These are phyloP conservation scores for Syncerus caffer DNA, from an alignment of 2,797 vertebrate genomes.

Conservation along the genomic window DNA sequence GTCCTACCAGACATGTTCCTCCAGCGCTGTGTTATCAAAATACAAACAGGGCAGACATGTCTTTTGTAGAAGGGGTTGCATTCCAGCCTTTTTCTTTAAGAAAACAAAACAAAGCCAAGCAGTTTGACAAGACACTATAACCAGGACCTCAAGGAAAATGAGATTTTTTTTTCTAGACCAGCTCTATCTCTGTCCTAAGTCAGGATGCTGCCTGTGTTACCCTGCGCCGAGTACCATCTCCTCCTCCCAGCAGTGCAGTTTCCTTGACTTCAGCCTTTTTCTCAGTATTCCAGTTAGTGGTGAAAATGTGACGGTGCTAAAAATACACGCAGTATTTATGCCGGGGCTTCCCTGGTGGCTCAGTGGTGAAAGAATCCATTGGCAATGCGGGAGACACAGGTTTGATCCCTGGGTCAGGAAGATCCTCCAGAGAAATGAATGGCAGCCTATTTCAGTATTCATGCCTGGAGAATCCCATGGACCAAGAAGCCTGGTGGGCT, in stretches of 20 bases:
- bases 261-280: background rate
- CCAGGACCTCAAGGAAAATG: background rate
- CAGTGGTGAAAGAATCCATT: background rate
- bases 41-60: background rate
- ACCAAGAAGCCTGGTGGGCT: background rate
- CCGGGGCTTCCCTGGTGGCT: background rate
- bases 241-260: background rate
- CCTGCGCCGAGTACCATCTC: rapidly evolving
- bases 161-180: background rate
- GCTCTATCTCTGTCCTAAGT: rapidly evolving
- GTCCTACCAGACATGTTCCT: background rate
- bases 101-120: background rate
- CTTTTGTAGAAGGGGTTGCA: background rate
- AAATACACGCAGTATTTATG: rapidly evolving
- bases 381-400: background rate
- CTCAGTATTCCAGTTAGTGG: background rate
- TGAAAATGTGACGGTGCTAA: background rate
- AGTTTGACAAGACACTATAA: background rate
- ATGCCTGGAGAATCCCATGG: background rate
- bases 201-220: rapidly evolving
- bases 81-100: background rate
- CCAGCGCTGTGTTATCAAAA: background rate
- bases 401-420: background rate
- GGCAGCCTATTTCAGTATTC: background rate
- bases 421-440: background rate